Percentiles rank a stretch among this genome's conserved stretches.
These are phyloP conservation scores for Ferrisia virgata DNA, from an alignment of 2,888 invertebrate genomes.

Conservation along the genomic window DNA sequence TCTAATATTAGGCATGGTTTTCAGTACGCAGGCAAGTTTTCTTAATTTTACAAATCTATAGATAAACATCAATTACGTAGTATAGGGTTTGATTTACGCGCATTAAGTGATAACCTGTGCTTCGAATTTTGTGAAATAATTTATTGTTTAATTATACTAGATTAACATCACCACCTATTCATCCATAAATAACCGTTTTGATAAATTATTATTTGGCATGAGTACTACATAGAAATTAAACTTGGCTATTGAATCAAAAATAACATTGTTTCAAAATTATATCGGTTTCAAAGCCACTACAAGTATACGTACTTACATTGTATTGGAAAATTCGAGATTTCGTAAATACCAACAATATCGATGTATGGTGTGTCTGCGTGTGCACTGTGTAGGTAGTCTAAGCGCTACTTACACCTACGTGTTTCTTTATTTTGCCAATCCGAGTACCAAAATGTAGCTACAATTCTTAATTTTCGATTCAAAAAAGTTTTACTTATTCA, in stretches of 20 bases:
- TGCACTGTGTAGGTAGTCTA: too few species aligned
- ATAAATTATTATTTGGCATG: slow-evolving; percentile 1
- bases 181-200: background rate
- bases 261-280: background rate
- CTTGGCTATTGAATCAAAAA: background rate
- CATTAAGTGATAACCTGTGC: background rate
- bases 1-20: background rate
- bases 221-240: background rate
- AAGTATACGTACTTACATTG: background rate
- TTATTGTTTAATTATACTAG: slow-evolving; percentile 2
- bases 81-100: background rate
- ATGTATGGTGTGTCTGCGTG: too few species aligned
- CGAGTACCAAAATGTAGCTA: background rate
- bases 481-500: background rate
- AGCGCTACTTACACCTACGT: too few species aligned
- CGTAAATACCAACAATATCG: background rate
- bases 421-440: too few species aligned
- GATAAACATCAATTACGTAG: background rate
- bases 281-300: background rate
- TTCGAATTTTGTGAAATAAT: background rate
- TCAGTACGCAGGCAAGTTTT: background rate
- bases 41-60: background rate
- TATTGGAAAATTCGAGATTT: background rate
- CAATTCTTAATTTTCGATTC: background rate
- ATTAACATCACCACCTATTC: slow-evolving; percentile 9